Evolutionary conservation across 2,113 vertebrate species (phyloP).

Genomic region (Nothoprocta perdicaria): DNA sequence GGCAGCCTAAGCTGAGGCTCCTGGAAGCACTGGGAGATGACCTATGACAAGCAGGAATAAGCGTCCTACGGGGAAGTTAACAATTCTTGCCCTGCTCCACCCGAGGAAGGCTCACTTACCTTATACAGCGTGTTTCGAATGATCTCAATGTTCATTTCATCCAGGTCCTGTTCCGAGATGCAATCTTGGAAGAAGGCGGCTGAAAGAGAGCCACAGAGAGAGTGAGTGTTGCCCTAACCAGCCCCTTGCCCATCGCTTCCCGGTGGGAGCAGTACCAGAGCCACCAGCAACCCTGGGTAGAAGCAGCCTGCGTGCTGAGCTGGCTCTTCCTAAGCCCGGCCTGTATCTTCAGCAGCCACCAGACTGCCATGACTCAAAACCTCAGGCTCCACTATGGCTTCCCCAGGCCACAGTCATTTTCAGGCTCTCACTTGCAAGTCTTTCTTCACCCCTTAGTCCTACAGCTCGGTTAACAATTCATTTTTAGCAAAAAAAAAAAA

Average conservation of each 20-base stretch:
- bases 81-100: background rate
- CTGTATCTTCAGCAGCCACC: slow-evolving; percentile 13
- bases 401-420: background rate
- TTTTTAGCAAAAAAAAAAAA: slow-evolving; percentile 13
- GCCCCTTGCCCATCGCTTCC: background rate
- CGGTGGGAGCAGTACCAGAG: background rate
- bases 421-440: background rate
- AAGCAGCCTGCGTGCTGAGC: background rate
- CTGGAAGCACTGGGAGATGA: background rate
- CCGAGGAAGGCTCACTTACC: slow-evolving; percentile 74
- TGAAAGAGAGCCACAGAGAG: slow-evolving; percentile 66
- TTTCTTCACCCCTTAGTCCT: background rate
- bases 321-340: background rate
- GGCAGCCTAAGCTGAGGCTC: background rate
- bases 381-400: slow-evolving; percentile 2
- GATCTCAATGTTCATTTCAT: slow-evolving; percentile 99
- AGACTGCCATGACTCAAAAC: slow-evolving; percentile 35
- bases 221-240: background rate
- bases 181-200: slow-evolving; percentile 99
- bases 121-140: slow-evolving; percentile 98
- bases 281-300: background rate
- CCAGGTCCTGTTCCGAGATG: slow-evolving; percentile 97
- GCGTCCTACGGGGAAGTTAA: background rate
- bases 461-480: background rate
- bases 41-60: background rate